Percentiles rank a stretch among this genome's conserved stretches.
Conservation (phyloP, 1,140 invertebrate species). For the Eurosta solidaginis region DNA sequence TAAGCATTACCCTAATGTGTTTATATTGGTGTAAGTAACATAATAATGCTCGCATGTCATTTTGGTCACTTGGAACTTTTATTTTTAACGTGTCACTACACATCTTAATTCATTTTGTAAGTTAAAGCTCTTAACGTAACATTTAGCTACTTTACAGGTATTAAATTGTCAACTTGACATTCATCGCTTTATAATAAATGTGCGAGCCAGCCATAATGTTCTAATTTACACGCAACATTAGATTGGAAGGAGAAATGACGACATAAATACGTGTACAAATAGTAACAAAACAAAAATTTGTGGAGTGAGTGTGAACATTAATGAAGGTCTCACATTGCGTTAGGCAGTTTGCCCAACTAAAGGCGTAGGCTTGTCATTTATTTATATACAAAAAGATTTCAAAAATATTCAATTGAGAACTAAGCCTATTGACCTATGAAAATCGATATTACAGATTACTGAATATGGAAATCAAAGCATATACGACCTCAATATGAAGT, state of each 20-base stretch:
- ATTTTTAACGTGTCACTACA: background rate
- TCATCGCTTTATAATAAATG: constrained; percentile 13
- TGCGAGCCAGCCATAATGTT: background rate
- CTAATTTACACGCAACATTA: constrained; percentile 12
- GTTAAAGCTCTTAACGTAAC: constrained; percentile 15
- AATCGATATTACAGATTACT: background rate
- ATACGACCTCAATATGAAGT: no score
- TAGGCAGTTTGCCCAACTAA: background rate
- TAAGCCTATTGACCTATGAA: constrained; percentile 6
- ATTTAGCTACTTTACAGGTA: constrained; percentile 4
- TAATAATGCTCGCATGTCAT: background rate
- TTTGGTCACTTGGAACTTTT: background rate
- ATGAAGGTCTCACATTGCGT: background rate
- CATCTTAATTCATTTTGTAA: background rate
- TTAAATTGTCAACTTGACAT: constrained; percentile 25
- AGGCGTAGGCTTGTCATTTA: no score
- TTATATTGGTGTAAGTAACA: background rate
- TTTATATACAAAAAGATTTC: background rate
- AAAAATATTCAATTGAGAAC: no score
- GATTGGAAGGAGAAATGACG: background rate
- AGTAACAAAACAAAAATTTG: background rate
- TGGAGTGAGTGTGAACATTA: no score
- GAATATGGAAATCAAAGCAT: background rate
- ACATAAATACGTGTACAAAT: background rate
- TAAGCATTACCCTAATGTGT: background rate